Evolutionary conservation across 2,113 vertebrate species (phyloP), one percentile per base, ranked within the genome.

Genomic region (Psettodes erumei): DNA sequence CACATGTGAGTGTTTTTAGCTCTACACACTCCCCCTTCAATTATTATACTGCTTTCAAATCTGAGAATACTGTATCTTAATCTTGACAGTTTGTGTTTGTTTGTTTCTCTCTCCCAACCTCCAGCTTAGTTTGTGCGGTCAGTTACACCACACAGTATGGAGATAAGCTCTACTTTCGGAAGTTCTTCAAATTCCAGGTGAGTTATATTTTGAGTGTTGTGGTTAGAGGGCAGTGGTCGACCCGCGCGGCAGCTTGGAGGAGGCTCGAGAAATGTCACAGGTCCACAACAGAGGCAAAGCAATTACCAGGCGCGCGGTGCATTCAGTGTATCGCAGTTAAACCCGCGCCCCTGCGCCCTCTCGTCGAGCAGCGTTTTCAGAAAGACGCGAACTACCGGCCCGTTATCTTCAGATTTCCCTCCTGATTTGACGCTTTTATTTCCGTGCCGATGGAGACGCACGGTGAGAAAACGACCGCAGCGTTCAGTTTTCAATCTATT

Each of bases 121-220:
- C 78, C 94, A 99, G 98, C 85, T 93, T 99, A 86, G 98, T 99
- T 63, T 99, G 98, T 92, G 98, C 98, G 1, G 98, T 99, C 86
- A 99, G 98, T 88, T 99, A 99, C 63, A 98, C 98, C 77, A 97
- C 95, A 0, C 98, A 99, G 82, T 92, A 91, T 4, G 97, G 97
- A 89, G 98, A 99, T 90, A 99, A 99, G 90, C 96, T 99, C 91
- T 99, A 99, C 90, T 99, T 99, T 91, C 95, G 98, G 73, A 99
- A 99, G 87, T 99, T 99, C 94, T 99, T 99, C 93, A 99, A 99
- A 93, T 99, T 99, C 92, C 98, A 99, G 98, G 98, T 99, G 94
- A 85, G 84, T 37, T 32, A 5, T 40, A 11, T 61, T n/a, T 37
- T 48, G 12, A 53, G 32, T n/a, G 1, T 33, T 82, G n/a, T 78